These are phyloP conservation scores for Phoeniculus purpureus DNA, from an alignment of 2,797 vertebrate genomes.

Conservation along the genomic window DNA sequence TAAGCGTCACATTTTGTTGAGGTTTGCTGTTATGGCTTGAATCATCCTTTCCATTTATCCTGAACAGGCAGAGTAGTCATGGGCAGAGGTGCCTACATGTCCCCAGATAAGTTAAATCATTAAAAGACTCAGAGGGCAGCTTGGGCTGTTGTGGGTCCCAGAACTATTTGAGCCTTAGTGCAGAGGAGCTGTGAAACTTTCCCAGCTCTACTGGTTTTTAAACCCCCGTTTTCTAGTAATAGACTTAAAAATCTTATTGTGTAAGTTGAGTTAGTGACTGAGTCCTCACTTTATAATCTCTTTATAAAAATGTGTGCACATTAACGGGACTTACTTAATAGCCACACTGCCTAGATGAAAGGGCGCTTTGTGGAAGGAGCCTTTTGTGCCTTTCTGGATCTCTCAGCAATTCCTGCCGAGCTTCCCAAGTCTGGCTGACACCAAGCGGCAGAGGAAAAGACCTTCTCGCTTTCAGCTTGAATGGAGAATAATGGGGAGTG, in stretches of 20 bases:
- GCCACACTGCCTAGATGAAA: conserved; percentile 73
- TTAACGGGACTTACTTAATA: conserved; percentile 82
- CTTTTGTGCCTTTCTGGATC: conserved; percentile 80
- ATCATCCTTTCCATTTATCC: not conserved
- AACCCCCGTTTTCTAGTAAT: not conserved
- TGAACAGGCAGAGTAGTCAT: fast-evolving
- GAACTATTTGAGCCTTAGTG: not conserved
- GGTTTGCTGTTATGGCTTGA: not conserved
- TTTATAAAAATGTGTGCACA: conserved; percentile 77
- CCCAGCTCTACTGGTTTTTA: conserved; percentile 21
- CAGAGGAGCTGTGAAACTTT: not conserved
- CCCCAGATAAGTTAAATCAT: not conserved
- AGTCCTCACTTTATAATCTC: conserved; percentile 69
- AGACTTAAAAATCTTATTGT: conserved; percentile 49
- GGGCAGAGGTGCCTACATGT: not conserved
- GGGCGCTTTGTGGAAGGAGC: conserved; percentile 80
- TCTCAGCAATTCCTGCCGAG: conserved; percentile 66
- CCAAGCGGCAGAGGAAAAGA: conserved; percentile 75
- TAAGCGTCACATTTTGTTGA: not conserved
- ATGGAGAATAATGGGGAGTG: conserved; percentile 79
- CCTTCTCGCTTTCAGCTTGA: conserved; percentile 78
- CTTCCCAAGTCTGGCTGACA: conserved; percentile 77
- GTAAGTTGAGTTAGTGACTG: conserved; percentile 31
- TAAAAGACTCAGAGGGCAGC: not conserved
- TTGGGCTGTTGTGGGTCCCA: not conserved